Percentiles rank a stretch among this genome's conserved stretches.
Conservation (phyloP, 2,888 invertebrate species). For the Macrosoma leucophasiata region DNA sequence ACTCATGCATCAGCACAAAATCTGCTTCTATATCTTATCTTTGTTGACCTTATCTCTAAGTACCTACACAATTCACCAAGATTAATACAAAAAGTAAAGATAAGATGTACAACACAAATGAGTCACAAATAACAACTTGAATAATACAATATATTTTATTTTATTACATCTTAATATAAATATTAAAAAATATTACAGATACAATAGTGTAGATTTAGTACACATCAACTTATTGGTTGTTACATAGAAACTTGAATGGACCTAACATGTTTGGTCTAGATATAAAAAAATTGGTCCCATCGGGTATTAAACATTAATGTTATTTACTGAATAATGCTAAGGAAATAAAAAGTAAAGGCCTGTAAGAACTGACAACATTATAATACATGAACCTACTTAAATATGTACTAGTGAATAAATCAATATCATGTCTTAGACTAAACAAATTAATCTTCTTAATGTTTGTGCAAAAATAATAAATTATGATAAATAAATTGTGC, state of each 20-base stretch:
- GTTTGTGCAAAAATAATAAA: conserved; percentile 12
- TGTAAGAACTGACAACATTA: too few relatives aligned
- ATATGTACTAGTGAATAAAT: conserved; percentile 12
- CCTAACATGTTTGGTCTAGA: too few relatives aligned
- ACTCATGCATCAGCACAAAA: too few relatives aligned
- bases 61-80: conserved; percentile 51
- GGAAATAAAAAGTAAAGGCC: conserved; percentile 1
- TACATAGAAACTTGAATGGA: too few relatives aligned
- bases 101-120: conserved; percentile 38
- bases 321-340: conserved; percentile 6
- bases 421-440: conserved; percentile 19
- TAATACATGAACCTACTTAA: too few relatives aligned
- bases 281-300: conserved; percentile 31
- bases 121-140: too few relatives aligned
- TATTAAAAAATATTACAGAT: conserved; percentile 12
- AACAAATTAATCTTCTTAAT: conserved; percentile 17
- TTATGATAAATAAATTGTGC: conserved; percentile 29
- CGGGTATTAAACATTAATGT: conserved; percentile 10
- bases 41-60: too few relatives aligned
- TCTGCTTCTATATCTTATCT: too few relatives aligned
- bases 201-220: too few relatives aligned
- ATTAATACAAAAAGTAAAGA: conserved; percentile 37
- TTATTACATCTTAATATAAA: conserved; percentile 23
- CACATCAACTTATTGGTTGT: too few relatives aligned
- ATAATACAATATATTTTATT: conserved; percentile 25